These are phyloP conservation scores for Anolis apletophallus DNA, from an alignment of 2,797 vertebrate genomes.

Conservation along the genomic window DNA sequence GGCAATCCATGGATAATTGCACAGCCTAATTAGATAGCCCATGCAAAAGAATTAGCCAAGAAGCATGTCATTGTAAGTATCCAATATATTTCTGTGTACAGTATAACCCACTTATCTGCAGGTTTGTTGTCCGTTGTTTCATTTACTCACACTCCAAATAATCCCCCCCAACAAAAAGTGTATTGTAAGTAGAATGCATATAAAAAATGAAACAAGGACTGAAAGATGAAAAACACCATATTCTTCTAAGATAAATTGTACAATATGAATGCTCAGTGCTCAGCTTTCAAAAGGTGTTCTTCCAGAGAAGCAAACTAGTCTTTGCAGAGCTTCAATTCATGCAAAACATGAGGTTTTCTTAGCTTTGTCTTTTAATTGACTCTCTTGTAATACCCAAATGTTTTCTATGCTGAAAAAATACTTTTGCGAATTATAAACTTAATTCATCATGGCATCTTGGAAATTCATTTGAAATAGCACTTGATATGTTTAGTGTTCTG, in stretches of 20 bases:
- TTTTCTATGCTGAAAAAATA: neutral
- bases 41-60: neutral
- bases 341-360: neutral
- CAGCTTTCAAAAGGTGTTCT: neutral
- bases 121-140: too few relatives aligned
- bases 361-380: neutral
- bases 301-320: neutral
- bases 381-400: neutral
- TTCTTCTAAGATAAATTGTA: neutral
- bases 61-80: neutral
- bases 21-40: neutral
- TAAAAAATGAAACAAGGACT: too few relatives aligned
- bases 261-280: neutral
- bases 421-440: neutral
- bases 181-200: neutral
- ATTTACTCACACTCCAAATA: too few relatives aligned
- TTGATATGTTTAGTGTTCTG: conserved; percentile 57
- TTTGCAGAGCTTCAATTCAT: neutral
- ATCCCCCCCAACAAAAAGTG: too few relatives aligned
- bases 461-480: neutral
- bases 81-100: neutral
- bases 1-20: too few relatives aligned
- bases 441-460: neutral
- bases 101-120: too few relatives aligned
- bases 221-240: neutral